Conservation (phyloP, 2,888 invertebrate species). For the Seladonia tumulorum region DNA sequence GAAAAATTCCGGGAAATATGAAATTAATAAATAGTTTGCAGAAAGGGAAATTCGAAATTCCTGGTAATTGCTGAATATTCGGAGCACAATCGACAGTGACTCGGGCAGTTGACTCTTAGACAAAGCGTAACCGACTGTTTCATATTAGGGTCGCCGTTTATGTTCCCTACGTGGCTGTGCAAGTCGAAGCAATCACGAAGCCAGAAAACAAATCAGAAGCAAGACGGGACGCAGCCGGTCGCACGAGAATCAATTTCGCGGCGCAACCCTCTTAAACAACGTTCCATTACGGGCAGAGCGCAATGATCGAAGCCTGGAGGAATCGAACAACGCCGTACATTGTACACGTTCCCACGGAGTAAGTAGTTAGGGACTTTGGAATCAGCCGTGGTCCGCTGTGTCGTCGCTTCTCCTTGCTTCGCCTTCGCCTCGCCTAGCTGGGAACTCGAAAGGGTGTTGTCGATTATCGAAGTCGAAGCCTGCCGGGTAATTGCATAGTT, state of each 20-base stretch:
- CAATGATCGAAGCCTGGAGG: slow-evolving; percentile 64
- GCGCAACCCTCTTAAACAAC: slow-evolving; percentile 36
- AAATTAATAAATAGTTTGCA: not conserved
- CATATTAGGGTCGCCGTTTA: slow-evolving; percentile 5
- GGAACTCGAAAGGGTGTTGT: slow-evolving; percentile 69
- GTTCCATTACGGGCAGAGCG: slow-evolving; percentile 51
- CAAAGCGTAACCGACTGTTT: slow-evolving; percentile 2
- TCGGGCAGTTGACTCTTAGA: not conserved
- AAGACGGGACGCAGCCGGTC: slow-evolving; percentile 4
- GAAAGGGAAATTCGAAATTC: not conserved
- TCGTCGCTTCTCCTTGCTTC: slow-evolving; percentile 26
- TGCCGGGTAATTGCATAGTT: slow-evolving; percentile 73
- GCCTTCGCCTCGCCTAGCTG: slow-evolving; percentile 24
- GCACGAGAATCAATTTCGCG: slow-evolving; percentile 40
- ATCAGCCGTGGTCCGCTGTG: slow-evolving; percentile 56
- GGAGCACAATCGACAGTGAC: not conserved
- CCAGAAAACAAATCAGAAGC: slow-evolving; percentile 8
- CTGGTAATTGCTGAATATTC: not conserved
- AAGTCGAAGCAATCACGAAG: slow-evolving; percentile 8
- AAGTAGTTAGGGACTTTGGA: slow-evolving; percentile 66
- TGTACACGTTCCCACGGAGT: slow-evolving; percentile 68
- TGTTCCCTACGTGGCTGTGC: slow-evolving; percentile 7
- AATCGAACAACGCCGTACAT: slow-evolving; percentile 43
- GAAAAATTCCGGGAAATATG: not conserved
- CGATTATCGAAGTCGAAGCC: slow-evolving; percentile 73